Percentiles rank a stretch among this genome's conserved stretches.
Evolutionary conservation across 2,113 vertebrate species (phyloP).

Genomic region (Sclerurus mexicanus): DNA sequence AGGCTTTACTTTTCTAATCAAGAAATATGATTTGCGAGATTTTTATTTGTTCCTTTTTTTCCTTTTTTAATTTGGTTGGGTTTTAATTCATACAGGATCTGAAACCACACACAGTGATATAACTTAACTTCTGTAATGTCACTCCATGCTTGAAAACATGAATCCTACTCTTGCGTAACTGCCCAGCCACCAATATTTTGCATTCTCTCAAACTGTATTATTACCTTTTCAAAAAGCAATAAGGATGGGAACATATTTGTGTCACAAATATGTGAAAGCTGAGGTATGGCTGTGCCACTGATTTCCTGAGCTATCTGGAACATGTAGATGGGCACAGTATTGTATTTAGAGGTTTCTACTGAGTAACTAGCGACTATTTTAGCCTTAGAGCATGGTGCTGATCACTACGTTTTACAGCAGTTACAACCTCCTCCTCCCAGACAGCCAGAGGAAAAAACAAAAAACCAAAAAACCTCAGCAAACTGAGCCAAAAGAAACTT

Average conservation of each 20-base stretch:
- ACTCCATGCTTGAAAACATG: background rate
- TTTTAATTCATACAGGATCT: background rate
- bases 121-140: accelerated
- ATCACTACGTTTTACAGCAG: background rate
- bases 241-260: background rate
- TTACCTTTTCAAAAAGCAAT: background rate
- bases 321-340: background rate
- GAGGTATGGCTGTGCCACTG: background rate
- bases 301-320: background rate
- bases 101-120: background rate
- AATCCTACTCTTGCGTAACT: background rate
- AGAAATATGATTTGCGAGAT: background rate
- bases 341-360: background rate
- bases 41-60: background rate
- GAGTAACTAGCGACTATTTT: background rate
- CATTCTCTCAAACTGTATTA: background rate
- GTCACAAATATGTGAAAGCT: background rate
- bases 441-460: background rate
- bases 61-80: background rate
- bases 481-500: background rate
- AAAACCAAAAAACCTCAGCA: background rate
- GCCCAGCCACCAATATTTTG: background rate
- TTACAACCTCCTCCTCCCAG: background rate
- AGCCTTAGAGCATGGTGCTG: background rate
- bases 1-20: background rate